Evolutionary conservation across 2,888 invertebrate species (phyloP).

Genomic region (Galerucella calmariensis): DNA sequence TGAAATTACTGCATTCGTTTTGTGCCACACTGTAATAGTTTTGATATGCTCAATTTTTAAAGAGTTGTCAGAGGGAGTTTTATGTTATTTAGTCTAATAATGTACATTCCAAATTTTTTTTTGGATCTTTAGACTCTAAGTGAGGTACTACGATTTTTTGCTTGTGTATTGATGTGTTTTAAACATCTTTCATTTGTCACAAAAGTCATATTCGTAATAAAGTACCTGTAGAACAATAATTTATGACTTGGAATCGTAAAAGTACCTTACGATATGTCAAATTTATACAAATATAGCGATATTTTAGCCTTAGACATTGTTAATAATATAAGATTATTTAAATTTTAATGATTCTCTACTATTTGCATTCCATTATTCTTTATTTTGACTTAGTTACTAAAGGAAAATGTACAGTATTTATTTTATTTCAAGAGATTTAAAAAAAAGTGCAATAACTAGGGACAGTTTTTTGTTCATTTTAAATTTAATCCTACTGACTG

Average conservation of each 20-base stretch:
- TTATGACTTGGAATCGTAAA: slow-evolving; percentile 2
- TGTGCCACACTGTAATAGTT: too few relatives aligned
- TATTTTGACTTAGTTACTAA: slow-evolving; percentile 23
- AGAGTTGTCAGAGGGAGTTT: neutral
- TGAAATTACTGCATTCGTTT: too few relatives aligned
- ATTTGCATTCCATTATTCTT: slow-evolving; percentile 48
- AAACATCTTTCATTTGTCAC: neutral
- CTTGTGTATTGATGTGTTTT: neutral
- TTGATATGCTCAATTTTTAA: too few relatives aligned
- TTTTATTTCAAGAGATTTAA: slow-evolving; percentile 32
- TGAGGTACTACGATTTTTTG: neutral
- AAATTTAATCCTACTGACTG: neutral
- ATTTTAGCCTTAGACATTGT: slow-evolving; percentile 21
- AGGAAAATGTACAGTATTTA: slow-evolving; percentile 44
- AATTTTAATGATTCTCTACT: slow-evolving; percentile 42
- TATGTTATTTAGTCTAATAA: slow-evolving; percentile 28
- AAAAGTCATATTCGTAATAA: neutral
- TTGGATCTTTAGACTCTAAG: neutral
- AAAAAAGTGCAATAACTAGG: slow-evolving; percentile 37
- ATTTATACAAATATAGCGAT: slow-evolving; percentile 17
- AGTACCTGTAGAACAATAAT: slow-evolving; percentile 1
- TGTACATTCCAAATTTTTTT: slow-evolving; percentile 20
- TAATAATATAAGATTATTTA: slow-evolving; percentile 44
- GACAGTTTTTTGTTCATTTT: neutral
- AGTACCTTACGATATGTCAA: slow-evolving; percentile 16